phyloP scores from a whole-genome alignment of 1,140 invertebrate species.

The Metopolophium dirhodum region DNA sequence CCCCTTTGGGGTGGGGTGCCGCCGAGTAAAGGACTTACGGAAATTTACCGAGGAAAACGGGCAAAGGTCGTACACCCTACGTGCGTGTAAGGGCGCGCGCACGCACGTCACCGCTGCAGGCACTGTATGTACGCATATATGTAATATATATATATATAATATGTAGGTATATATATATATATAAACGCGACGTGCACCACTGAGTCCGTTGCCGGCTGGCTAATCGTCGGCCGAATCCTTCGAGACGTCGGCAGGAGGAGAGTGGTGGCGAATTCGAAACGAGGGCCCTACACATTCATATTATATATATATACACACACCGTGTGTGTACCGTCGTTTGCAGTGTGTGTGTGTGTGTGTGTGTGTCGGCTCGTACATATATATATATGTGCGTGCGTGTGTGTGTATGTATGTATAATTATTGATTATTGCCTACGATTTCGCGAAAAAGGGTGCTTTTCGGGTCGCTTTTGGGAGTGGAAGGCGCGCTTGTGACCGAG shows the following conservation, averaged over 20 bases:
- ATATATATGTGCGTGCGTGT: neutral
- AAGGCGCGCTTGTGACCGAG: neutral
- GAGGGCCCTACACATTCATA: neutral
- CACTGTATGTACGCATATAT: neutral
- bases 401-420: conserved; percentile 50
- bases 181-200: neutral
- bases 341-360: neutral
- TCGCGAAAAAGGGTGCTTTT: conserved; percentile 36
- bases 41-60: conserved; percentile 2
- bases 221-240: conserved; percentile 40
- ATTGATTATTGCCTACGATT: conserved; percentile 56
- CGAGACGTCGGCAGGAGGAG: neutral
- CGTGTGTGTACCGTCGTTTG: neutral
- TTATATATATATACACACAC: neutral
- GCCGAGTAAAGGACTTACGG: neutral
- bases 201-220: neutral
- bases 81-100: neutral
- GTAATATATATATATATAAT: no score
- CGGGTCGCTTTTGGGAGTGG: neutral
- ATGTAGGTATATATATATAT: neutral
- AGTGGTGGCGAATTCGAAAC: neutral
- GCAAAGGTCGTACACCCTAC: conserved; percentile 25
- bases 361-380: neutral
- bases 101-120: neutral
- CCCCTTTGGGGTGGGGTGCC: neutral